Evolutionary conservation across 2,888 invertebrate species (phyloP), one percentile per base, ranked within the genome.

Genomic region (Scotopteryx bipunctaria): DNA sequence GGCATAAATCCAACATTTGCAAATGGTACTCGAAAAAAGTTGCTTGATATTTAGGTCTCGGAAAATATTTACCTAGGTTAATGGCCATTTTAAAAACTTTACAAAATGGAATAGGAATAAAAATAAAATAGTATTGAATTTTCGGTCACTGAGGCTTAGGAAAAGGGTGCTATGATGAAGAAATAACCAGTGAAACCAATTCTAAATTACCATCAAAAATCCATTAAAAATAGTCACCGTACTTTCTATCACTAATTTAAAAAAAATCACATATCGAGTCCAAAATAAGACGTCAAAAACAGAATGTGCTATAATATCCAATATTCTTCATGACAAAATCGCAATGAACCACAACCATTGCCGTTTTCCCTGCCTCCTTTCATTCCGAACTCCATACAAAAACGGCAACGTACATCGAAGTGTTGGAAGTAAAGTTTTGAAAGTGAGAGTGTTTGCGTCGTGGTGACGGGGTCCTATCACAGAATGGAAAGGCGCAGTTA

Each of bases 401-500:
- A 46, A 3, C 50, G 37, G 73, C 71, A 69, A 64, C 78, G 73
- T 50, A 71, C 15, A 0, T 0, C 0, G 4, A 42, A 1, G 0
- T 4, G 6, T 9, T 8, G 29, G 6, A 13, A 33, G 14, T 8
- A 38, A 8, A 0, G 8, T 23, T 9, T 19, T 5, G 33, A 47
- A 53, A 53, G 47, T 43, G 33, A 53, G 47, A 41, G 47, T 38
- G 47, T 57, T 53, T 53, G 50, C 44, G 9, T 50, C 66, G 38
- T 61, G 56, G 76, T 87, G 68, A 62, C 31, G 36, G 59, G 69
- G 66, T 64, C 78, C 88, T 84, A 86, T 87, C 87, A 71, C 82
- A 81, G 76, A 85, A 85, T 88, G 83, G 89, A 89, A 90, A 89
- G 90, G 89, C 68, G 60, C 58, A 59, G 65, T 65, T 68, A 64